These are phyloP conservation scores for Oxygymnocypris stewartii DNA, from an alignment of 2,113 vertebrate genomes.

Conservation along the genomic window DNA sequence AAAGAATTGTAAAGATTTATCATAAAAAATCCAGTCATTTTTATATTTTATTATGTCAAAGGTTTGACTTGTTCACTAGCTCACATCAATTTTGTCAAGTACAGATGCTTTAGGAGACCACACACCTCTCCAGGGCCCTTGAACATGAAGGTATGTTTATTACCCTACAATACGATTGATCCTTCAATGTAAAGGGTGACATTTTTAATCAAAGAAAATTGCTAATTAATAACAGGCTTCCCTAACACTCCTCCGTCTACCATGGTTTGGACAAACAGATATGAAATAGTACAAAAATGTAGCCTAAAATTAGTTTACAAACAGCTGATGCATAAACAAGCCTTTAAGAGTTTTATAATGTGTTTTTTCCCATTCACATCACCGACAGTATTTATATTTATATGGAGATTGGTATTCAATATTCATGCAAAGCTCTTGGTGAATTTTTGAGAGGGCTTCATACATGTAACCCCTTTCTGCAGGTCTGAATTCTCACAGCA, in stretches of 20 bases:
- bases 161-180: background rate
- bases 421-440: constrained; percentile 18
- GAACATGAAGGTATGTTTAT: background rate
- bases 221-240: background rate
- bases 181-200: background rate
- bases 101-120: background rate
- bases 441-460: constrained; percentile 20
- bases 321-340: constrained; percentile 11
- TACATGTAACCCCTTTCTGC: constrained; percentile 32
- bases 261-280: background rate
- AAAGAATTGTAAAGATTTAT: constrained; percentile 1
- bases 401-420: constrained; percentile 28
- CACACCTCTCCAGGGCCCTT: background rate
- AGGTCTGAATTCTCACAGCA: constrained; percentile 31
- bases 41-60: background rate
- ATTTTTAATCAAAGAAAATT: background rate
- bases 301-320: background rate
- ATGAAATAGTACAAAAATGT: background rate
- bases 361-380: background rate
- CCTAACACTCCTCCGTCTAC: background rate
- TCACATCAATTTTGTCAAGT: background rate
- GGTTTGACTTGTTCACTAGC: background rate
- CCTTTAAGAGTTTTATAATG: background rate
- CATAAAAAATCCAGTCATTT: background rate
- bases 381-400: constrained; percentile 19